phyloP scores from a whole-genome alignment of 2,797 vertebrate species.

The Neosalanx taihuensis region DNA sequence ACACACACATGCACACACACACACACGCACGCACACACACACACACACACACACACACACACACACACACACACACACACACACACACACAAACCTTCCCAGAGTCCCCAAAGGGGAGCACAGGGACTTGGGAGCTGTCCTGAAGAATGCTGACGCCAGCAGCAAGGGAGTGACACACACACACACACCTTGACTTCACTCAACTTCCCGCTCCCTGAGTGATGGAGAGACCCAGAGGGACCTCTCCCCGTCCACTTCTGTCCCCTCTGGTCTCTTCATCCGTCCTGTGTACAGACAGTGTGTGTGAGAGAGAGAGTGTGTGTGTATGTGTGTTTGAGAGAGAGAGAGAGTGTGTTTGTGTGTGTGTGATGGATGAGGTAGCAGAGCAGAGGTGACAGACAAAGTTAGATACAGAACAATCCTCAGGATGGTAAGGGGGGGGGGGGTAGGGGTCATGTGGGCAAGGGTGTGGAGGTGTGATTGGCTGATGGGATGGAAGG shows the following conservation, averaged over 20 bases:
- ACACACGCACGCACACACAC: no score
- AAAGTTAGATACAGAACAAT: no score
- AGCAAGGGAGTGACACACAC: neutral
- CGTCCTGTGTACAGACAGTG: no score
- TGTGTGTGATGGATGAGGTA: no score
- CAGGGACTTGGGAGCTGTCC: neutral
- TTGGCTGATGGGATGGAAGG: neutral
- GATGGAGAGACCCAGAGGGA: conserved; percentile 14
- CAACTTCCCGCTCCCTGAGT: neutral
- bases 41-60: no score
- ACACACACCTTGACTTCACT: neutral
- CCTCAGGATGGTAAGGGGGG: no score
- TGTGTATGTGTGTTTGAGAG: neutral
- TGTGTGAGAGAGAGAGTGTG: no score
- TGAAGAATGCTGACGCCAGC: conserved; percentile 14
- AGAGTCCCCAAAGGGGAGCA: neutral
- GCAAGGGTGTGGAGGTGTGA: no score
- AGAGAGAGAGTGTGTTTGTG: no score
- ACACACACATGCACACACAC: no score
- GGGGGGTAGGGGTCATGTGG: no score
- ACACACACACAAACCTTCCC: neutral
- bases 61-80: neutral
- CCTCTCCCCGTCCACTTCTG: neutral
- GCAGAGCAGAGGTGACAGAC: no score
- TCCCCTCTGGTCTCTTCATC: neutral